phyloP scores from a whole-genome alignment of 2,113 vertebrate genomes.

The Callospermophilus lateralis region DNA sequence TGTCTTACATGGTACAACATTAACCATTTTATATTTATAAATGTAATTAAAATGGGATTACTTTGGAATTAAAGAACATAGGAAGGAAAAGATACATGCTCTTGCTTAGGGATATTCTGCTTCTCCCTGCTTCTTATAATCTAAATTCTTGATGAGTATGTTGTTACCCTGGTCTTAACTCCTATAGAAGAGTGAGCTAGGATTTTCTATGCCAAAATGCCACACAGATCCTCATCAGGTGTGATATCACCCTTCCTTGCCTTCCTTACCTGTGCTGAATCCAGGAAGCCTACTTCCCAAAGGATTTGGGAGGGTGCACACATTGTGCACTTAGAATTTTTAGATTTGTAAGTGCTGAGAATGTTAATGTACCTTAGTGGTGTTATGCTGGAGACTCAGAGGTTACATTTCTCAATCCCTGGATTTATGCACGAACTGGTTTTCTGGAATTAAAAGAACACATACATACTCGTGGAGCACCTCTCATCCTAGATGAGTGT shows the following conservation, averaged over 20 bases:
- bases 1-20: constrained; percentile 76
- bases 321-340: neutral
- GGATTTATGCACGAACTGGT: neutral
- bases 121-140: neutral
- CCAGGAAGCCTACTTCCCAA: neutral
- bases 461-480: too few relatives aligned
- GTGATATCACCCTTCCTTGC: neutral
- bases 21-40: constrained; percentile 88
- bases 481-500: neutral
- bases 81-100: constrained; percentile 7
- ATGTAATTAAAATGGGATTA: constrained; percentile 85
- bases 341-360: neutral
- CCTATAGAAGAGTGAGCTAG: neutral
- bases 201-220: neutral
- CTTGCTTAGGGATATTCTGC: constrained; percentile 37
- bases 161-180: neutral
- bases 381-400: neutral
- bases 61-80: constrained; percentile 72
- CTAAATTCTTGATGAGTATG: constrained; percentile 45
- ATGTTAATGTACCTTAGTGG: neutral
- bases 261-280: neutral
- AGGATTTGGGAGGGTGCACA: neutral
- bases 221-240: neutral
- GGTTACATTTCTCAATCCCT: neutral
- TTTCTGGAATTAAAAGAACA: constrained; percentile 19